Evolutionary conservation across 2,113 vertebrate species (phyloP).

Genomic region (Cairina moschata): DNA sequence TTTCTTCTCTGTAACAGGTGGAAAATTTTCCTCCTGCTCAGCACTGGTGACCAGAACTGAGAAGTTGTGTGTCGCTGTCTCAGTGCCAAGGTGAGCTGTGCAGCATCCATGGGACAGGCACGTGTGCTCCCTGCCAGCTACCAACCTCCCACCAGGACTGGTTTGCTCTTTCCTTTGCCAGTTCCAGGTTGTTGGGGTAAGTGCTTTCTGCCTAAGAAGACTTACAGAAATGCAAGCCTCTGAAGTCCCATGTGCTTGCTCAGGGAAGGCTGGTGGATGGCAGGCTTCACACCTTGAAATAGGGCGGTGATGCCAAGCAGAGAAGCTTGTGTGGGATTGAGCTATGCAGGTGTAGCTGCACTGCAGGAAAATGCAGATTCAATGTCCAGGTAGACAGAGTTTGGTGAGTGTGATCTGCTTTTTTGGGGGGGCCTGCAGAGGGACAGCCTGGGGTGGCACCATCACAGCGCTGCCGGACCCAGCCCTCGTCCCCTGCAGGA

Average conservation of each 20-base stretch:
- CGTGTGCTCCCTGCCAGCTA: not conserved
- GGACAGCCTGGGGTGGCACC: not conserved
- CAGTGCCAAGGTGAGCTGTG: not conserved
- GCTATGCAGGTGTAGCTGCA: not conserved
- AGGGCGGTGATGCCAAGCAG: rapidly evolving
- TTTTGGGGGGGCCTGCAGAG: not conserved
- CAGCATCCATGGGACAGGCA: not conserved
- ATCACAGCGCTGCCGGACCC: not conserved
- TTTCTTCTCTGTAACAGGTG: not conserved
- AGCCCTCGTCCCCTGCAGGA: not conserved
- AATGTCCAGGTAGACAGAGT: rapidly evolving
- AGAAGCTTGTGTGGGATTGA: rapidly evolving
- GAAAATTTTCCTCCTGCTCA: not conserved
- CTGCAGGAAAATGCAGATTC: not conserved
- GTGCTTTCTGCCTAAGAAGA: not conserved
- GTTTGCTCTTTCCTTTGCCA: not conserved
- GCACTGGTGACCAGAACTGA: rapidly evolving
- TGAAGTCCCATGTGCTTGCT: rapidly evolving
- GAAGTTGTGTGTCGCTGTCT: rapidly evolving
- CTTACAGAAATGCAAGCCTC: rapidly evolving
- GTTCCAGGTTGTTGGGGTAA: not conserved
- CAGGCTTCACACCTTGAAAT: rapidly evolving
- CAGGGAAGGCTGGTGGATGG: not conserved
- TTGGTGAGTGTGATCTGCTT: not conserved
- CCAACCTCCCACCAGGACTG: not conserved